A percentile compares a stretch with the other conserved stretches of the same genome.
These are phyloP conservation scores for Tachysurus vachellii DNA, from an alignment of 2,113 vertebrate genomes.

Conservation along the genomic window DNA sequence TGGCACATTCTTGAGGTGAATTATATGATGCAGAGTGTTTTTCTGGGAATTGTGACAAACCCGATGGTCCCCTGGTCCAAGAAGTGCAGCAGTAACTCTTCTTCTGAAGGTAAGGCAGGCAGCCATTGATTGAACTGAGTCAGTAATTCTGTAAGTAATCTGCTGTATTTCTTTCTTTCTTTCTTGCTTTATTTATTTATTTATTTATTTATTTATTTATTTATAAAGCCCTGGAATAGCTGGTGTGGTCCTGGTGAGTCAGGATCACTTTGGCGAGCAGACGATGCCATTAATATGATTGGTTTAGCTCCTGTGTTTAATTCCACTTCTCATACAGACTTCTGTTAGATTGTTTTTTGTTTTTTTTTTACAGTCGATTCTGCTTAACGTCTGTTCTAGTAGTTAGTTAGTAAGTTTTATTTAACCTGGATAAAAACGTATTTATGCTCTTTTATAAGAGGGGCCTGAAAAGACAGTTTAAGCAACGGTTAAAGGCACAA, in stretches of 20 bases:
- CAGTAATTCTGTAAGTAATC: slow-evolving; percentile 51
- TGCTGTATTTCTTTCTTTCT: background rate
- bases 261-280: slow-evolving; percentile 22
- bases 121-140: slow-evolving; percentile 54
- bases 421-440: no score
- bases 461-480: no score
- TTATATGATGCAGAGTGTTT: slow-evolving; percentile 36
- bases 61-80: slow-evolving; percentile 15
- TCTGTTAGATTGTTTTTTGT: background rate
- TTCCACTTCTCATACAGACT: slow-evolving; percentile 2
- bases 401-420: no score
- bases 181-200: background rate
- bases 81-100: slow-evolving; percentile 50
- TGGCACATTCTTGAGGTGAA: slow-evolving; percentile 20
- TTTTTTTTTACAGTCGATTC: background rate
- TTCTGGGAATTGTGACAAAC: slow-evolving; percentile 47
- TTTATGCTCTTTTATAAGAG: no score
- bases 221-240: background rate
- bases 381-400: background rate
- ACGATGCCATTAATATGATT: slow-evolving; percentile 42
- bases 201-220: background rate
- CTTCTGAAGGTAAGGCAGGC: slow-evolving; percentile 41
- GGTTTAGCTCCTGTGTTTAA: slow-evolving; percentile 32
- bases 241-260: background rate
- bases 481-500: no score